Percentiles rank a stretch among this genome's conserved stretches.
Conservation (phyloP, 2,888 invertebrate genomes). For the Macrosoma leucophasiata region DNA sequence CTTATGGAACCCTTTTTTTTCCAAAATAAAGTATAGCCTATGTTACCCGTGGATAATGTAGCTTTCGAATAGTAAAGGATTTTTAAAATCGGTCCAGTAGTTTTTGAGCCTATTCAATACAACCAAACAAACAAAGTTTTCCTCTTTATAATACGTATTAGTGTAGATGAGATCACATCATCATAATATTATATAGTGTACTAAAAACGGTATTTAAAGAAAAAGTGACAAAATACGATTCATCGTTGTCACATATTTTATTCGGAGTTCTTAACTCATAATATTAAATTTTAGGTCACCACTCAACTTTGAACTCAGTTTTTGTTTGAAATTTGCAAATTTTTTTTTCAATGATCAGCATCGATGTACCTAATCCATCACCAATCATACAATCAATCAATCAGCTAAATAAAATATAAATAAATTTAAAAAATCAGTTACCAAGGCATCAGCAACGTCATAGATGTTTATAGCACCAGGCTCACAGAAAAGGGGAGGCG, state of each 20-base stretch:
- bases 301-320: no score
- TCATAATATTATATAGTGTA: neutral
- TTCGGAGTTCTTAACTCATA: neutral
- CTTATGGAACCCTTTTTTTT: no score
- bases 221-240: neutral
- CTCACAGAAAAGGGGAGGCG: constrained; percentile 41
- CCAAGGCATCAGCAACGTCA: constrained; percentile 15
- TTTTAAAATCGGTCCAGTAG: no score
- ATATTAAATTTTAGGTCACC: neutral
- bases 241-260: neutral
- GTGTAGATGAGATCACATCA: neutral
- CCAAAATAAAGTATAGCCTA: no score
- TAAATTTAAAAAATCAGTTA: constrained; percentile 8
- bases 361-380: neutral
- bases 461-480: constrained; percentile 37
- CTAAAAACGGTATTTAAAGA: neutral
- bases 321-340: neutral
- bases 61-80: neutral
- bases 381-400: neutral
- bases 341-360: neutral
- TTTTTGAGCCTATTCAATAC: no score
- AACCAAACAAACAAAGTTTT: neutral
- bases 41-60: neutral
- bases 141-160: neutral
- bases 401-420: constrained; percentile 4